A percentile compares a stretch with the other conserved stretches of the same genome.
phyloP scores from a whole-genome alignment of 2,888 invertebrate species.

The Macropis europaea region DNA sequence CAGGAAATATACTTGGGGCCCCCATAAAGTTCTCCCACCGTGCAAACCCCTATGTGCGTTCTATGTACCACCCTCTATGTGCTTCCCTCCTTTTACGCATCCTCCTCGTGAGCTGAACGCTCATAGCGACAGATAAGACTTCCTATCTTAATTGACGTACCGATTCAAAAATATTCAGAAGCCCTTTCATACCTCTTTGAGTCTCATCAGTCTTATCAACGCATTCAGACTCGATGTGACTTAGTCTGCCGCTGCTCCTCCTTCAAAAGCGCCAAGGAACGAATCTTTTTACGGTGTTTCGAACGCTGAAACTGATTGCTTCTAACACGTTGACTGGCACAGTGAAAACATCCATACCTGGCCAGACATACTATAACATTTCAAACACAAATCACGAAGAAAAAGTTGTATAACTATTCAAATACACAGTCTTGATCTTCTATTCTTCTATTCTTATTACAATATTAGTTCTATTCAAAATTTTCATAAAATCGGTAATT shows the following conservation, averaged over 20 bases:
- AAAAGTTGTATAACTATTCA: no score
- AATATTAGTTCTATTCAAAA: no score
- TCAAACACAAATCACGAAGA: no score
- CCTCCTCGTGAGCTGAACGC: slow-evolving; percentile 44
- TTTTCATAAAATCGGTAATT: no score
- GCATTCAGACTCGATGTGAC: not conserved
- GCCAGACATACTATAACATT: no score
- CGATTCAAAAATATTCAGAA: slow-evolving; percentile 25
- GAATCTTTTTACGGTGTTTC: not conserved
- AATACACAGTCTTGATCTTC: no score
- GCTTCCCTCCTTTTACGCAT: slow-evolving; percentile 58
- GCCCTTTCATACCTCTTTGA: slow-evolving; percentile 13
- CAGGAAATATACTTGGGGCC: slow-evolving; percentile 76
- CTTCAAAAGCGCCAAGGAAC: not conserved
- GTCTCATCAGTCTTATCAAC: slow-evolving; percentile 9
- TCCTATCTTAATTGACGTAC: slow-evolving; percentile 40
- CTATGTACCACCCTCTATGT: slow-evolving; percentile 62
- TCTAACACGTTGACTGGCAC: no score
- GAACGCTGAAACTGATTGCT: no score
- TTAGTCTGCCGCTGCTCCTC: not conserved
- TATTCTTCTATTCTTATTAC: no score
- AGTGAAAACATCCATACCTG: no score
- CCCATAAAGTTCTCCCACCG: slow-evolving; percentile 72
- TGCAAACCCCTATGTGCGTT: slow-evolving; percentile 69
- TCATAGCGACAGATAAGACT: slow-evolving; percentile 59